Percentiles rank a stretch among this genome's conserved stretches.
Evolutionary conservation across 2,113 vertebrate genomes (phyloP).

Genomic region (Macheiramphus alcinus): DNA sequence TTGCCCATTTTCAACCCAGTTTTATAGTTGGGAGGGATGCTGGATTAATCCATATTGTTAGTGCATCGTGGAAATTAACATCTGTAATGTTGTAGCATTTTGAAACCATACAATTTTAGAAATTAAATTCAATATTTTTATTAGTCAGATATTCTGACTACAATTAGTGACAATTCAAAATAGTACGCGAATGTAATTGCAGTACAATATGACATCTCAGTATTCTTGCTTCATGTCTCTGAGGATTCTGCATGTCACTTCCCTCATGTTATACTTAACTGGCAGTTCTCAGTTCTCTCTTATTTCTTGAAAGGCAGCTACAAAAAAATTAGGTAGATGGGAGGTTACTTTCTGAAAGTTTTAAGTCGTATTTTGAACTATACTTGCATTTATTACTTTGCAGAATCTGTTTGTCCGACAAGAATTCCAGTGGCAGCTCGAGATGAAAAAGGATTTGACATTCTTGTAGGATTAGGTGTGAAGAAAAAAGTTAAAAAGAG

Average conservation of each 20-base stretch:
- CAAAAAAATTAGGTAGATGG: not conserved
- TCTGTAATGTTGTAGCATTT: not conserved
- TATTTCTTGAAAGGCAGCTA: not conserved
- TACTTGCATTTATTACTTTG: slow-evolving; percentile 21
- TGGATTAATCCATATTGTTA: not conserved
- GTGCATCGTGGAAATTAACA: not conserved
- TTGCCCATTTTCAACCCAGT: not conserved
- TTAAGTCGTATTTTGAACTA: not conserved
- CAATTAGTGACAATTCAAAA: not conserved
- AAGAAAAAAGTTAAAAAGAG: slow-evolving; percentile 89
- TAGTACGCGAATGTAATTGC: not conserved
- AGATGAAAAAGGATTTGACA: slow-evolving; percentile 96
- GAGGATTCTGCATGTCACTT: not conserved
- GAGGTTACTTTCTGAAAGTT: not conserved
- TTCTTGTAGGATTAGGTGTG: slow-evolving; percentile 88
- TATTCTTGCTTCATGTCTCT: not conserved
- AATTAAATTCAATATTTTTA: not conserved
- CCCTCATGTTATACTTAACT: not conserved
- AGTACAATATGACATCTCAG: not conserved
- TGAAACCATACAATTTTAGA: not conserved
- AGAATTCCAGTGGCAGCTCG: slow-evolving; percentile 89
- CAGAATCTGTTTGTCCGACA: slow-evolving; percentile 93
- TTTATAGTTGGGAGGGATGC: not conserved
- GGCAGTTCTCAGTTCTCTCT: not conserved
- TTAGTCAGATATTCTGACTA: not conserved